Evolutionary conservation across 2,113 vertebrate genomes (phyloP), one percentile per base, ranked within the genome.

Genomic region (Chionodraco myersi): DNA sequence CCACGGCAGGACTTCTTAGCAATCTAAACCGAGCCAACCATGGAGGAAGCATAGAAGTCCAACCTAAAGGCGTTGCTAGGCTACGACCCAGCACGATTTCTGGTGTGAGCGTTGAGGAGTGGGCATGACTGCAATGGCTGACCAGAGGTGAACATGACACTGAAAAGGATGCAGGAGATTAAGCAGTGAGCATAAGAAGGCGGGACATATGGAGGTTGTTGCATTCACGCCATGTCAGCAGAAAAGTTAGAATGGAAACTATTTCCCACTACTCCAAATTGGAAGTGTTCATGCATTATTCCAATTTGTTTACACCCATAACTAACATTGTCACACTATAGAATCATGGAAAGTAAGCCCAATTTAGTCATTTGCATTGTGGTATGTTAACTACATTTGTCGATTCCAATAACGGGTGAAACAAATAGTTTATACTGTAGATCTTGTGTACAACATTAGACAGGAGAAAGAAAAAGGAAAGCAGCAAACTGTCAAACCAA

Each of bases 11-110:
- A 64, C 48, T 41, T 62, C 65, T 53, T 51, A 5, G 75, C 34
- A 75, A 86, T 83, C 51, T 63, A 75, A 87, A 79, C 60, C 56
- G 66, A 84, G 77, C 69, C 79, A 75, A 77, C 52, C 65, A 45
- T 71, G 66, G 75, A 80, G 36, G 56, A 74, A 52, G 26, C 49
- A 58, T 8, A 49, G 45, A 45, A 16, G 57, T 77, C 77, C 49
- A 44, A 51, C 4, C 1, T 62, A 8, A 59, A 66, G 59, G 47
- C 49, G 71, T 67, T 57, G 48, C n/a, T 44, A 2, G 23, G 53
- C 48, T 66, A 26, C 2, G 1, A 21, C 53, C 69, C 41, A 44
- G 54, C 13, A 76, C 30, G 41, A 8, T 16, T 45, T 11, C 18
- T 12, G 41, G 34, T 41, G 21, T 23, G 53, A 73, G 6, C 48